Base-by-base conservation (phyloP, 1,140 invertebrate genomes). In the Drosophila baimaii region DNA sequence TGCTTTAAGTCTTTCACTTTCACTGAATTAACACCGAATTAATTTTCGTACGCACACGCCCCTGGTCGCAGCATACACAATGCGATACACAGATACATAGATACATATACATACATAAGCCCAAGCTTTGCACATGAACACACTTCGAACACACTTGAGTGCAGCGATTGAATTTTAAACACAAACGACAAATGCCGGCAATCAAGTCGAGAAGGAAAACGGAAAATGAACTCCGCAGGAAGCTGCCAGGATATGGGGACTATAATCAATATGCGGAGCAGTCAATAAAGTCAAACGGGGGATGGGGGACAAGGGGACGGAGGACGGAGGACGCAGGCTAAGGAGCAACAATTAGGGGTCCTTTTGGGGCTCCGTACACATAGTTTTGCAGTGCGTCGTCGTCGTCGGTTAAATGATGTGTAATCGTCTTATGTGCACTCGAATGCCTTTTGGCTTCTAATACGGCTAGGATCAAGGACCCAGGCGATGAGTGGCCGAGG, bases 391-490 rank as follows among this genome's bases (percentile, higher is more conserved):
- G 73, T 75, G 77, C 23, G 27, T 49, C 25, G 25, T 52, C 29
- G 51, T 54, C 33, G 51, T 54, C 85, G 85, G 90, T 91, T 91
- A 91, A 91, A 91, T 91, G 90, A 91, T 91, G 90, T 91, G 90
- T 91, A 91, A 91, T 91, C 90, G 90, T 91, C 90, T 91, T 91
- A 91, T 91, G 86, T 90, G 81, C 90, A 89, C 90, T 91, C 79
- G 86, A 91, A 91, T 91, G 90, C 90, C 90, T 90, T 85, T 90
- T 90, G 85, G 81, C 89, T 86, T 91, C 84, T 91, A 91, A 91
- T 91, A 91, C 77, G 81, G 80, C 70, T 37, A 31, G 37, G 29
- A 46, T 19, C 44, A 61, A 29, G 39, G 31, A 52, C 46, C 43
- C 33, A 25, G 75, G 23, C 46, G 35, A 39, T 27, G 44, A 49